A percentile compares a stretch with the other conserved stretches of the same genome.
Evolutionary conservation across 1,140 invertebrate species (phyloP).

Genomic region (Akabosia matsudoensis): DNA sequence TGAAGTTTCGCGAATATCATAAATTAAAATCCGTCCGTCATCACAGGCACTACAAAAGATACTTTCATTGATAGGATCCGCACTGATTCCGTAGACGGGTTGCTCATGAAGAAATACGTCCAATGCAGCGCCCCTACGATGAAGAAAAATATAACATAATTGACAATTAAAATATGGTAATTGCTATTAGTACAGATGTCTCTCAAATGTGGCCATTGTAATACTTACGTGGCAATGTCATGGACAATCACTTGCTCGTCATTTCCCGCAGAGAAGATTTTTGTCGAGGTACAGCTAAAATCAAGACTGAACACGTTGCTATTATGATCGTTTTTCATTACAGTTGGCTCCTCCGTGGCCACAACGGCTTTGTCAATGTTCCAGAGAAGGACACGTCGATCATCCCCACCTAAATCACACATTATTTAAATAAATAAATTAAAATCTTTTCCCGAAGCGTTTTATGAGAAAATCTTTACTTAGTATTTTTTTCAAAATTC

Average conservation of each 20-base stretch:
- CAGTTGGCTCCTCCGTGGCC: slow-evolving; percentile 57
- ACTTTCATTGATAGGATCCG: slow-evolving; percentile 76
- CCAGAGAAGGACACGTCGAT: slow-evolving; percentile 84
- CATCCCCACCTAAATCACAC: slow-evolving; percentile 73
- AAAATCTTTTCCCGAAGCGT: too few relatives aligned
- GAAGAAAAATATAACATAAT: slow-evolving; percentile 47
- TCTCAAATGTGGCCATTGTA: too few relatives aligned
- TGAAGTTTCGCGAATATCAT: slow-evolving; percentile 71
- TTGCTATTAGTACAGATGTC: slow-evolving; percentile 7
- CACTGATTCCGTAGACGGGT: slow-evolving; percentile 81
- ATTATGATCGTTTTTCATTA: slow-evolving; percentile 77
- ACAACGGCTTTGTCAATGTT: slow-evolving; percentile 73
- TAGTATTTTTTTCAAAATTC: slow-evolving; percentile 45
- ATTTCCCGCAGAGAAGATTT: slow-evolving; percentile 88
- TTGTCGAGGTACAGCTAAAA: slow-evolving; percentile 72
- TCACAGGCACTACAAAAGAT: slow-evolving; percentile 86
- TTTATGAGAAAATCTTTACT: too few relatives aligned
- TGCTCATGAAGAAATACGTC: slow-evolving; percentile 79
- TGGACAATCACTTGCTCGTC: slow-evolving; percentile 90
- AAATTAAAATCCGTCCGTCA: slow-evolving; percentile 79
- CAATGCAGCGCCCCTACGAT: slow-evolving; percentile 65
- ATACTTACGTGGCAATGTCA: slow-evolving; percentile 73
- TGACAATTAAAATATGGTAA: slow-evolving; percentile 18
- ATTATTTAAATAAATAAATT: slow-evolving; percentile 22
- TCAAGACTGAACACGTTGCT: slow-evolving; percentile 92